Evolutionary conservation across 2,888 invertebrate genomes (phyloP).

Genomic region (Eueremaeus valkanovi): DNA sequence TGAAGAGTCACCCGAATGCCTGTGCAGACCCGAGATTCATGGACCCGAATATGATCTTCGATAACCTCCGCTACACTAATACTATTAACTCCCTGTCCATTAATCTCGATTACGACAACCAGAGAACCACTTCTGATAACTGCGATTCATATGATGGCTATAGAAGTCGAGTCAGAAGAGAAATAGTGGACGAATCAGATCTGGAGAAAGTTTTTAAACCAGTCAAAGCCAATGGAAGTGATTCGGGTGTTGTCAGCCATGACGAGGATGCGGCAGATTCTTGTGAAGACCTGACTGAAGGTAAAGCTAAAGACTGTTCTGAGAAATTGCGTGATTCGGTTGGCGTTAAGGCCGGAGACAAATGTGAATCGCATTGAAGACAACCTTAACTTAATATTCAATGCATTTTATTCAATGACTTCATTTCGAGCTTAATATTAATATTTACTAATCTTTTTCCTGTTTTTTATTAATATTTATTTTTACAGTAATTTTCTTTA

Average conservation of each 20-base stretch:
- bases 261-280: background rate
- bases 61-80: slow-evolving; percentile 22
- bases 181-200: background rate
- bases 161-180: background rate
- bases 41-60: background rate
- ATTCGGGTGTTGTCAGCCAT: background rate
- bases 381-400: too few relatives aligned
- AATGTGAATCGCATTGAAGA: too few relatives aligned
- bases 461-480: too few relatives aligned
- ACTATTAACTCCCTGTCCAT: slow-evolving; percentile 26
- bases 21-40: background rate
- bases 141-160: slow-evolving; percentile 23
- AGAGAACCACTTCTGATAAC: slow-evolving; percentile 11
- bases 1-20: background rate
- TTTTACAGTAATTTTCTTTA: too few relatives aligned
- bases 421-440: too few relatives aligned
- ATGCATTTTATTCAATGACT: too few relatives aligned
- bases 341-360: too few relatives aligned
- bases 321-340: background rate
- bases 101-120: slow-evolving; percentile 33
- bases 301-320: background rate
- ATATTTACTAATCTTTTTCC: too few relatives aligned
- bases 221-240: background rate
- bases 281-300: background rate
- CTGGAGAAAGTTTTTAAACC: slow-evolving; percentile 1